These are phyloP conservation scores for Microctenopoma stevenorrisi DNA, from an alignment of 2,797 vertebrate species.

Conservation along the genomic window DNA sequence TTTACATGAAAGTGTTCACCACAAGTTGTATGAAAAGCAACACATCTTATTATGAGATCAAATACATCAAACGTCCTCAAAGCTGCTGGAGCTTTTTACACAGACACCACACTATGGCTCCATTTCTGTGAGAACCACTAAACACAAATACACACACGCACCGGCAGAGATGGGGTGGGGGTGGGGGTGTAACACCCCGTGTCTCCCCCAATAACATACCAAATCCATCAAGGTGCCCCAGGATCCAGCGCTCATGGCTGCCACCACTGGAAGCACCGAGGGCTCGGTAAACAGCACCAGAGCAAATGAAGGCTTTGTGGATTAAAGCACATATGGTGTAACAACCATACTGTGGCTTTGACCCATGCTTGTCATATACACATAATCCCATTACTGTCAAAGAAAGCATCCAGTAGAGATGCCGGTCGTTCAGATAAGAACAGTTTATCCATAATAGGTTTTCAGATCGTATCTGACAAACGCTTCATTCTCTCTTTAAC, in stretches of 20 bases:
- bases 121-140: conserved; percentile 43
- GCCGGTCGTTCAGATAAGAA: conserved; percentile 2
- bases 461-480: not conserved
- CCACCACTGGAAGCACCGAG: conserved; percentile 54
- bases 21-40: not conserved
- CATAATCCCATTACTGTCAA: conserved; percentile 51
- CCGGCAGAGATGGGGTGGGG: conserved; percentile 32
- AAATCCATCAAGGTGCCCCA: conserved; percentile 79
- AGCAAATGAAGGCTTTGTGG: conserved; percentile 49
- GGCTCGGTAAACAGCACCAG: conserved; percentile 54
- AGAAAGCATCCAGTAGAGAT: conserved; percentile 11
- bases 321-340: conserved; percentile 33
- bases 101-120: conserved; percentile 12
- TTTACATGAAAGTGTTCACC: not conserved
- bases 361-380: conserved; percentile 41
- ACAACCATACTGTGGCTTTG: conserved; percentile 12
- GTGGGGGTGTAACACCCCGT: conserved; percentile 61
- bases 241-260: conserved; percentile 50
- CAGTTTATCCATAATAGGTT: not conserved
- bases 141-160: conserved; percentile 38
- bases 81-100: conserved; percentile 26
- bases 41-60: conserved; percentile 16
- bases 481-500: not conserved
- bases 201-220: conserved; percentile 83
- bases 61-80: conserved; percentile 37